phyloP scores from a whole-genome alignment of 2,797 vertebrate genomes.

The Silurus aristotelis region DNA sequence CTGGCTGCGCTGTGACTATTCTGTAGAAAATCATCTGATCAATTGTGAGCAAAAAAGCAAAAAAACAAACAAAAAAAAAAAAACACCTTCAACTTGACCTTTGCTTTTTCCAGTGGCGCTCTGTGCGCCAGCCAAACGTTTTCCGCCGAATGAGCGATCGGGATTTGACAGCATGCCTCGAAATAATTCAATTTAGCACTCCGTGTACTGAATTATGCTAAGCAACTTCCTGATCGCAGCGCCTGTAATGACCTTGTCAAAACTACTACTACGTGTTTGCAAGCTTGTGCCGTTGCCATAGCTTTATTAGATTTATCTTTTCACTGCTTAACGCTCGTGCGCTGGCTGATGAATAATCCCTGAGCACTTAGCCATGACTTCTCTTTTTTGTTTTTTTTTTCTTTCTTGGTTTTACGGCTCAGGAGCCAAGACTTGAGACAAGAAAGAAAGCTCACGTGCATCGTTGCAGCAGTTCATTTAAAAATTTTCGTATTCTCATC shows the following conservation, averaged over 20 bases:
- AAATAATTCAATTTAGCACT: slow-evolving; percentile 39
- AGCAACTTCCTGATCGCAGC: slow-evolving; percentile 1
- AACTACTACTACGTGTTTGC: neutral
- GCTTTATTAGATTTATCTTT: neutral
- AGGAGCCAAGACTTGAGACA: neutral
- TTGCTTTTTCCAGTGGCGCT: neutral
- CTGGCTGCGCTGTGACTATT: no score
- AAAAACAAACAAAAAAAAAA: no score
- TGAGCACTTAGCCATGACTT: neutral
- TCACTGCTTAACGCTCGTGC: neutral
- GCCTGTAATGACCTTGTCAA: slow-evolving; percentile 23
- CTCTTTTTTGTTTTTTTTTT: neutral
- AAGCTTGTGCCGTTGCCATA: neutral
- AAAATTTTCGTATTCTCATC: neutral
- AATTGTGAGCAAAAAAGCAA: neutral
- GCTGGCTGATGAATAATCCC: neutral
- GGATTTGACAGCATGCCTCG: slow-evolving; percentile 33
- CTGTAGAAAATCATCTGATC: no score
- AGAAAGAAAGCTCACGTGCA: neutral
- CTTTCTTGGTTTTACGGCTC: neutral
- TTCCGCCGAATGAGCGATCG: slow-evolving; percentile 4
- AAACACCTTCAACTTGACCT: neutral
- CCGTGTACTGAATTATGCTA: slow-evolving; percentile 31
- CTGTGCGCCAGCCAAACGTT: neutral
- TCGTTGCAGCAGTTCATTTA: neutral